A percentile compares a stretch with the other conserved stretches of the same genome.
These are phyloP conservation scores for Diaprepes abbreviatus DNA, from an alignment of 2,888 invertebrate species.

Conservation along the genomic window DNA sequence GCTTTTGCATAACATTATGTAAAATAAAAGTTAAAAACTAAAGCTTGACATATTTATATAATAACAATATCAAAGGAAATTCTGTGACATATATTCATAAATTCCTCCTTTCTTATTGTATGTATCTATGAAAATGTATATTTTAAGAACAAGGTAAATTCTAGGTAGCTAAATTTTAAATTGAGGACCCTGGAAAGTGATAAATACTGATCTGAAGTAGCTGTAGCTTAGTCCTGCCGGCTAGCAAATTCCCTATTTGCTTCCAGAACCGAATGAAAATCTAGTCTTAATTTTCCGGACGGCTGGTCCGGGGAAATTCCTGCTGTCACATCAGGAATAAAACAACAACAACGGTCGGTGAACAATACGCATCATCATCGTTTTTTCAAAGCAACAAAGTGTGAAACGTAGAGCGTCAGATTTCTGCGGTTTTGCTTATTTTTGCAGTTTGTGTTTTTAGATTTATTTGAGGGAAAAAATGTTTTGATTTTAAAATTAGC, in stretches of 20 bases:
- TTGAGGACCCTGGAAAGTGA: too few relatives aligned
- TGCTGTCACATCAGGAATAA: constrained; percentile 37
- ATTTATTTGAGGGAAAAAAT: neutral
- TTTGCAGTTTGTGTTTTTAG: neutral
- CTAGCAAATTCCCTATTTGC: constrained; percentile 22
- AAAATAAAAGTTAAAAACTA: too few relatives aligned
- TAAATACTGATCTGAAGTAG: too few relatives aligned
- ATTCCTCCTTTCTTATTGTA: too few relatives aligned
- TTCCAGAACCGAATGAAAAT: constrained; percentile 49
- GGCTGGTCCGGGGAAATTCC: constrained; percentile 52
- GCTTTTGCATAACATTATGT: too few relatives aligned
- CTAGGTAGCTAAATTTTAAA: too few relatives aligned
- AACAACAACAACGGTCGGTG: constrained; percentile 20
- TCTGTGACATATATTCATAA: too few relatives aligned
- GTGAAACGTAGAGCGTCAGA: neutral
- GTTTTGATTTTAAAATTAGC: neutral
- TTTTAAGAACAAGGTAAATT: too few relatives aligned
- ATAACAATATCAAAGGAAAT: too few relatives aligned
- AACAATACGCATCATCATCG: constrained; percentile 34
- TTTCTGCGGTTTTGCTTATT: constrained; percentile 7
- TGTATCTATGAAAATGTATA: too few relatives aligned
- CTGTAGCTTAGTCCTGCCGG: too few relatives aligned
- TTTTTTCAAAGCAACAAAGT: constrained; percentile 2
- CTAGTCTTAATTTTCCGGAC: constrained; percentile 55
- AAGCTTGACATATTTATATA: too few relatives aligned